Base-by-base conservation (phyloP, 2,888 invertebrate genomes). In the Trisateles emortualis region DNA sequence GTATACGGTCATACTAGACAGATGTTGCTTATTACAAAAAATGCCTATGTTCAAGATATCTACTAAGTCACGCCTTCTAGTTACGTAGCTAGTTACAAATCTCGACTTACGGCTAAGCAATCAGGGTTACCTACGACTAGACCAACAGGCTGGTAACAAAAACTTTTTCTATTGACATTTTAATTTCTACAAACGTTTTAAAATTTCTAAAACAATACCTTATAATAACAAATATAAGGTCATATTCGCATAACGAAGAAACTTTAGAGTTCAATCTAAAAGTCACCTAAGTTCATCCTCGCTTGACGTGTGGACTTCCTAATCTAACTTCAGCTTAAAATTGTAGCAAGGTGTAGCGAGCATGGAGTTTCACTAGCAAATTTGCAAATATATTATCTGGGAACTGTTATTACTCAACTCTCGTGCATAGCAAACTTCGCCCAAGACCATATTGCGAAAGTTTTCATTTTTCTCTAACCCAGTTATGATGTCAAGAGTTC, bases 391-490 rank as follows among this genome's bases (percentile, higher is more conserved):
- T 81, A 79, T 81, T 83, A 78, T 76, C 78, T 70, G 71, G 69
- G 68, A 79, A 77, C 69, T 77, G 78, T 78, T 84, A 81, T 86
- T 83, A 83, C 77, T 79, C 74, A 83, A 76, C 79, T 78, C 78
- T 73, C 68, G 74, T 78, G 81, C 82, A 82, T 80, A 70, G 72
- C 64, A 74, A 88, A 85, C 79, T 84, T 81, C 54, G 52, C 59
- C 61, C 67, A 73, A 72, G 72, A 74, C 78, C 83, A 86, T 90
- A 90, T 90, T 90, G 86, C 82, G 50, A 87, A 90, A 90, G 86
- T 90, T 90, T 88, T 79, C 83, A 87, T 89, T 88, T 88, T 88
- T 86, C 84, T 83, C 79, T 84, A 88, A 90, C 90, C 88, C 79
- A 88, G 86, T 88, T 88, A 86, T 76, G 76, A 81, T 76, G 76